Conservation (phyloP, 2,888 invertebrate genomes). For the Cheilosia pagana region DNA sequence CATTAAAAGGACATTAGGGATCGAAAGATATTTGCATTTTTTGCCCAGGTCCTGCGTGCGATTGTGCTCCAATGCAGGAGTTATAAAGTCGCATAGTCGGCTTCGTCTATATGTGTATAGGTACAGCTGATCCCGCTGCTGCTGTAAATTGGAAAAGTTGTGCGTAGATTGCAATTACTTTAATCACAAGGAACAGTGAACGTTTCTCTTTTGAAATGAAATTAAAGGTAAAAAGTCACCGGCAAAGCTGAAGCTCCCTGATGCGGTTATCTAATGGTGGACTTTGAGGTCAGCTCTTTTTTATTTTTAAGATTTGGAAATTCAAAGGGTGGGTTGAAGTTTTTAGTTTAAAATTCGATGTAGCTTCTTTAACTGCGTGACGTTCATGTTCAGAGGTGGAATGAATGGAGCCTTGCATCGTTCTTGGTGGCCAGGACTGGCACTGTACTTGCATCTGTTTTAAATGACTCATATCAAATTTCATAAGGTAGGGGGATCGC, state of each 20-base stretch:
- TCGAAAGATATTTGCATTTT: conserved; percentile 73
- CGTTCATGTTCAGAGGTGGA: too few species aligned
- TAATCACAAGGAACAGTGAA: conserved; percentile 44
- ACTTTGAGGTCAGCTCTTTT: background rate
- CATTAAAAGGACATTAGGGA: conserved; percentile 75
- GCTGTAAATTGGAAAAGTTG: conserved; percentile 63
- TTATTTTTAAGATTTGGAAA: background rate
- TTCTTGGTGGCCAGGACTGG: too few species aligned
- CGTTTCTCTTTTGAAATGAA: conserved; percentile 9
- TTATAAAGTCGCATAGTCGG: conserved; percentile 35
- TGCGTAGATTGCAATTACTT: conserved; percentile 41
- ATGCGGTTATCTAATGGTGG: conserved; percentile 4
- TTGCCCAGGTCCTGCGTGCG: conserved; percentile 18
- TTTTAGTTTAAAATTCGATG: too few species aligned
- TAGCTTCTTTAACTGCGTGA: too few species aligned
- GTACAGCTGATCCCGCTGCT: conserved; percentile 5
- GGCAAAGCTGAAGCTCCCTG: background rate
- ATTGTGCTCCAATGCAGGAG: conserved; percentile 51
- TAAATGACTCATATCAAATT: too few species aligned
- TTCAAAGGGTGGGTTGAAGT: too few species aligned
- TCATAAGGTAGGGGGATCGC: too few species aligned
- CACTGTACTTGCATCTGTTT: too few species aligned
- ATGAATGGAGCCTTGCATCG: too few species aligned
- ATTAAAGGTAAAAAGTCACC: conserved; percentile 23
- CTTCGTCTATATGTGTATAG: background rate